These are phyloP conservation scores for Odontomyia ornata DNA, from an alignment of 2,888 invertebrate species.

Conservation along the genomic window DNA sequence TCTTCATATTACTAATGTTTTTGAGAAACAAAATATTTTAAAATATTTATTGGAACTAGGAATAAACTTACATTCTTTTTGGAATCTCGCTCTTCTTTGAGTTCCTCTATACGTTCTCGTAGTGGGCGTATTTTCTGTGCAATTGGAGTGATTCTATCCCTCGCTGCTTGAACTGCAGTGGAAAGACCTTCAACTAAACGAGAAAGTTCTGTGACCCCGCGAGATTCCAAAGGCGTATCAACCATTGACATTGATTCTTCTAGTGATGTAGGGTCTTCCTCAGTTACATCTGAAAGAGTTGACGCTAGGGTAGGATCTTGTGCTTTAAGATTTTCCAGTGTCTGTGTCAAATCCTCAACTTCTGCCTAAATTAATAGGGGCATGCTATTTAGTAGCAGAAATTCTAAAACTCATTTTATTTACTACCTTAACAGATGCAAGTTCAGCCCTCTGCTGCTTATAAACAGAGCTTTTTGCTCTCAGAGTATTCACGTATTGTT, in stretches of 20 bases:
- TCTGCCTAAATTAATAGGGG: constrained; percentile 68
- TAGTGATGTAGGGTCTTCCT: constrained; percentile 45
- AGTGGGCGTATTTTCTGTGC: constrained; percentile 51
- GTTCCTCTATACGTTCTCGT: constrained; percentile 50
- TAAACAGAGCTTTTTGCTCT: constrained; percentile 83
- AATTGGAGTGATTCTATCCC: constrained; percentile 51
- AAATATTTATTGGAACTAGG: no score
- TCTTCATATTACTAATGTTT: no score
- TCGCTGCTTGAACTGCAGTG: constrained; percentile 49
- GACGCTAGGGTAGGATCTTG: constrained; percentile 67
- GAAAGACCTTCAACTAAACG: constrained; percentile 52
- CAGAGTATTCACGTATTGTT: constrained; percentile 82
- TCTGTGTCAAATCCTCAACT: constrained; percentile 77
- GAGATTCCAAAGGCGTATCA: constrained; percentile 49
- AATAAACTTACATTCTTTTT: constrained; percentile 52
- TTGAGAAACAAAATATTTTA: no score
- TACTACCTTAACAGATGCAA: constrained; percentile 76
- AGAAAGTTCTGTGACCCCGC: constrained; percentile 51
- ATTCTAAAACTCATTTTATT: background rate
- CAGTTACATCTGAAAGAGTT: constrained; percentile 60
- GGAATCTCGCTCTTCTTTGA: constrained; percentile 52
- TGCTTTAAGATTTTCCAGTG: constrained; percentile 76
- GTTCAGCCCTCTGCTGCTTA: constrained; percentile 80
- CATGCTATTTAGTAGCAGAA: background rate
- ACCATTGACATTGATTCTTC: constrained; percentile 42